Percentiles rank a stretch among this genome's conserved stretches.
Conservation (phyloP, 2,797 vertebrate genomes). For the Sebastes oblongus region DNA sequence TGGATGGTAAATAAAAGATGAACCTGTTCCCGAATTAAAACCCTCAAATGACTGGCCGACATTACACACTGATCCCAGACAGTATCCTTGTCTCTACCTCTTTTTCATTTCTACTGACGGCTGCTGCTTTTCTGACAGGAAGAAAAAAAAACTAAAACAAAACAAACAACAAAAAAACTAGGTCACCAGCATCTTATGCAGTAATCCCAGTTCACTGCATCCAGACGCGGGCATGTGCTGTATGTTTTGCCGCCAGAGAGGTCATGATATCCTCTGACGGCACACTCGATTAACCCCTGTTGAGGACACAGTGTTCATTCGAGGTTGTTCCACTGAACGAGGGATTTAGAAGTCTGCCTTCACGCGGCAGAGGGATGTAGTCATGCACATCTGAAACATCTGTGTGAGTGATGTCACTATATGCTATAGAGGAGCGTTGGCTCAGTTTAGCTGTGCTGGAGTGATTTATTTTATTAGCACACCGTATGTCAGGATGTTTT, state of each 20-base stretch:
- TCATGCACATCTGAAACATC: slow-evolving; percentile 59
- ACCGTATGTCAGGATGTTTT: neutral
- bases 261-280: slow-evolving; percentile 79
- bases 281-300: slow-evolving; percentile 77
- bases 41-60: slow-evolving; percentile 68
- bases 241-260: slow-evolving; percentile 78
- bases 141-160: slow-evolving; percentile 64
- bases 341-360: slow-evolving; percentile 66
- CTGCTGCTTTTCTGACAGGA: slow-evolving; percentile 56
- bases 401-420: slow-evolving; percentile 35
- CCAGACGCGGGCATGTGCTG: slow-evolving; percentile 75
- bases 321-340: slow-evolving; percentile 52
- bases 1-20: slow-evolving; percentile 83
- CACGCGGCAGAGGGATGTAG: slow-evolving; percentile 37
- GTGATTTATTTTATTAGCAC: slow-evolving; percentile 15
- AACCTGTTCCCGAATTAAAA: slow-evolving; percentile 81
- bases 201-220: slow-evolving; percentile 82
- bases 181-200: slow-evolving; percentile 85
- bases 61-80: slow-evolving; percentile 73
- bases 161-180: slow-evolving; percentile 70
- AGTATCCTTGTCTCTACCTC: slow-evolving; percentile 57
- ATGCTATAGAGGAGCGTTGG: slow-evolving; percentile 22
- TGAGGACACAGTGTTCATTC: slow-evolving; percentile 63
- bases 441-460: slow-evolving; percentile 3
- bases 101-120: slow-evolving; percentile 63